These are phyloP conservation scores for Noctilio leporinus DNA, from an alignment of 2,113 vertebrate species.

Conservation along the genomic window DNA sequence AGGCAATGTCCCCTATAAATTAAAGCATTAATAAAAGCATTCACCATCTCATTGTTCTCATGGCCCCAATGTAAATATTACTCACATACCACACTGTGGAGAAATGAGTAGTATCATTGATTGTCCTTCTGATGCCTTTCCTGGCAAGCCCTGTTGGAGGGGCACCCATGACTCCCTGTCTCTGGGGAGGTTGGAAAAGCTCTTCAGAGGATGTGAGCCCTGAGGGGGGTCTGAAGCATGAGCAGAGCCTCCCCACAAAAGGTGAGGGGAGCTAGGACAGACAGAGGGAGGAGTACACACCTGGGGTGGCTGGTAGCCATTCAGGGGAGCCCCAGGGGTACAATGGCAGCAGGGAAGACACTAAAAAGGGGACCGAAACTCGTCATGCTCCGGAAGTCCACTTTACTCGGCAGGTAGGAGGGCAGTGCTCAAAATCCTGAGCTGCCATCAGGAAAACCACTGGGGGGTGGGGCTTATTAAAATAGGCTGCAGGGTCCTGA, in stretches of 20 bases:
- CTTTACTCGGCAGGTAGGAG: neutral
- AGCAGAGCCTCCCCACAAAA: neutral
- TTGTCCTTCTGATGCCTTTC: neutral
- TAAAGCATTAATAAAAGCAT: neutral
- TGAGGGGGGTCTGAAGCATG: neutral
- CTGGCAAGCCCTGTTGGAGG: neutral
- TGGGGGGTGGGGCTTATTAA: neutral
- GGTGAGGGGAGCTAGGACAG: neutral
- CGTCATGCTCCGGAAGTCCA: neutral
- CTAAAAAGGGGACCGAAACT: neutral
- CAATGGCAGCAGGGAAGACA: neutral
- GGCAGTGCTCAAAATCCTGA: neutral
- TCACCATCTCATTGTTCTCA: neutral
- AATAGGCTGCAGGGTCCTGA: neutral
- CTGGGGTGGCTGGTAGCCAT: neutral
- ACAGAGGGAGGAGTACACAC: neutral
- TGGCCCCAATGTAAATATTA: neutral
- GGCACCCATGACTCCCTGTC: neutral
- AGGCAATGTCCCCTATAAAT: neutral
- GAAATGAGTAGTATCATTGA: neutral
- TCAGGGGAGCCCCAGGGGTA: neutral
- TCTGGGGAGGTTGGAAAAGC: neutral
- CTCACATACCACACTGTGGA: neutral
- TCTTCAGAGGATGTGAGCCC: neutral
- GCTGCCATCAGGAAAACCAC: accelerated